These are phyloP conservation scores for Oppia nitens DNA, from an alignment of 1,140 invertebrate genomes.

Conservation along the genomic window DNA sequence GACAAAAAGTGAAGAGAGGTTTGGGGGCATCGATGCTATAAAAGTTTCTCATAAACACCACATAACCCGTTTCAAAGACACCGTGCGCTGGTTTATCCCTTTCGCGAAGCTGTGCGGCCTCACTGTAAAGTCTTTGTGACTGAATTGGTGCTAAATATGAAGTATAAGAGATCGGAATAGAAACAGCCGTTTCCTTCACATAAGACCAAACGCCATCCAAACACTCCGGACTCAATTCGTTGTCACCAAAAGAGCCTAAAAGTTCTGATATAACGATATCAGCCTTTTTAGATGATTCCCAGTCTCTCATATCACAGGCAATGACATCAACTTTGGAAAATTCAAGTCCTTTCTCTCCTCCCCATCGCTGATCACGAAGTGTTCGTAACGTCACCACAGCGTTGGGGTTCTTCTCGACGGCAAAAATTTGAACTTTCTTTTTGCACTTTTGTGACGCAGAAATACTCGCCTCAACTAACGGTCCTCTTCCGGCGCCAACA, in stretches of 20 bases:
- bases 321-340: constrained; percentile 36
- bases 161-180: constrained; percentile 70
- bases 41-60: constrained; percentile 78
- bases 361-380: constrained; percentile 9
- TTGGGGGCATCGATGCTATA: constrained; percentile 61
- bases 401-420: constrained; percentile 96
- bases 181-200: constrained; percentile 44
- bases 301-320: constrained; percentile 77
- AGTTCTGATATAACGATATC: constrained; percentile 95
- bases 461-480: constrained; percentile 64
- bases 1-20: constrained; percentile 65
- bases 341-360: neutral
- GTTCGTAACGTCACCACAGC: constrained; percentile 59
- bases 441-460: constrained; percentile 53
- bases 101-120: constrained; percentile 41
- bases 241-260: constrained; percentile 93
- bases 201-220: constrained; percentile 82
- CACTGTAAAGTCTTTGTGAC: constrained; percentile 53
- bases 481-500: constrained; percentile 85
- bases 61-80: constrained; percentile 73
- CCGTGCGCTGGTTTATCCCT: constrained; percentile 23
- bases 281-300: constrained; percentile 48
- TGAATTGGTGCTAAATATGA: constrained; percentile 77
- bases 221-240: constrained; percentile 96
- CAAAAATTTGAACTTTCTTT: constrained; percentile 57